Evolutionary conservation across 30 jellyfish, hydroid and myxozoan genomes (phyloP), one percentile per base, ranked within the genome.

Genomic region (Sanderia malayensis): DNA sequence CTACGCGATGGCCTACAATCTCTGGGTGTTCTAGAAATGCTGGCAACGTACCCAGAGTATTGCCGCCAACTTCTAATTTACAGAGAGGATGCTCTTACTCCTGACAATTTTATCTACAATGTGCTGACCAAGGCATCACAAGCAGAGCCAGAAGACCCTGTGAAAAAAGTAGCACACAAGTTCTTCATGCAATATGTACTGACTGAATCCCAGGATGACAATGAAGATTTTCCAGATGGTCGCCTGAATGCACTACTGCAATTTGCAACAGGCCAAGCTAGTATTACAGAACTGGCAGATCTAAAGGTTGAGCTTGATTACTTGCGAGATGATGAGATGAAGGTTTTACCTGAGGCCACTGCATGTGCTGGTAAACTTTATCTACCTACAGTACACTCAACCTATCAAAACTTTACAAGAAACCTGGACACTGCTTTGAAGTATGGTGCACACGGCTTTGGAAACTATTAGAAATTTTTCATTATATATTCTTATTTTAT

Each of bases 331-430:
- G 68, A 57, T 57, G 68, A 57, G 34, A 22, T 30, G 34, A n/a
- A 57, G 10, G 68, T 57, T 0, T 57, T 57, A 22, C 68, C 68
- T 18, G 34, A 57, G 31, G 68, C 68, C 68, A 22, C 30, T 57
- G 68, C 68, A 57, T 57, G 68, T 57, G 68, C 30, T 11, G 31
- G 31, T 28, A 18, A 25, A n/a, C 4, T 57, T 15, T 19, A 9
- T 25, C 30, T 57, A 10, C 68, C 68, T 1, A 57, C 68, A n/a
- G 68, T 57, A 10, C 68, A 57, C 31, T 11, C 68, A 1, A 19
- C 30, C 10, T 19, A 57, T 10, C 18, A 2, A 18, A 57, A 22
- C 34, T 57, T 57, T 30, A 57, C 30, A 57, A 18, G 31, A 15
- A 11, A 28, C 68, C 25, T 57, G 31, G 68, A 57, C 31, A 25